Percentiles rank a stretch among this genome's conserved stretches.
These are phyloP conservation scores for Alcedo atthis DNA, from an alignment of 2,797 vertebrate species.

Conservation along the genomic window DNA sequence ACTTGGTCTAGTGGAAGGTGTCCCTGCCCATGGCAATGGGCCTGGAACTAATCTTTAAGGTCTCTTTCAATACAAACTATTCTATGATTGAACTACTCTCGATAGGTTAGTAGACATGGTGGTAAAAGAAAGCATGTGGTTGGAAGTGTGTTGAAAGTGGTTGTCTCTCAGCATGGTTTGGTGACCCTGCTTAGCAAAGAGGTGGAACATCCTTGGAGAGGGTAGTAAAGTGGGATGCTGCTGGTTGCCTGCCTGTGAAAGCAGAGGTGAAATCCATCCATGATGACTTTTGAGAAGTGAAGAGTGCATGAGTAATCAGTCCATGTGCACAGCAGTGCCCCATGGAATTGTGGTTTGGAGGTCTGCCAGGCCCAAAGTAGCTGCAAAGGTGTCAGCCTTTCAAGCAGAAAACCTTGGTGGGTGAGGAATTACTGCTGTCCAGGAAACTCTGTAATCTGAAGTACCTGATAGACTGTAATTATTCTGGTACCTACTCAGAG, in stretches of 20 bases:
- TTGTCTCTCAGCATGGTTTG: not conserved
- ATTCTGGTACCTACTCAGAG: not conserved
- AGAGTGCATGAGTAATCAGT: not conserved
- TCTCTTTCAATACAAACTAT: not conserved
- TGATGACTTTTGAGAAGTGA: rapidly evolving
- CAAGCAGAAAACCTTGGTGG: not conserved
- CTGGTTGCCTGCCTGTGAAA: not conserved
- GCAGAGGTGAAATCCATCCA: not conserved
- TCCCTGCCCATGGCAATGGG: not conserved
- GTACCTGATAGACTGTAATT: not conserved
- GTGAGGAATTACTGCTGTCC: not conserved
- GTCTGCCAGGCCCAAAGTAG: not conserved
- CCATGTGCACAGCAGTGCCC: not conserved
- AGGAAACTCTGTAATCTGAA: not conserved
- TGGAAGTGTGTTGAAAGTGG: not conserved
- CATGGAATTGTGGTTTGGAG: not conserved
- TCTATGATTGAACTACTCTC: not conserved
- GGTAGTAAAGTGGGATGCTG: not conserved
- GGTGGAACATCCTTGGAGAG: not conserved
- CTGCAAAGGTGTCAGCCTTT: not conserved
- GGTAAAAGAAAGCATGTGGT: not conserved
- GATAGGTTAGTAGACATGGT: not conserved
- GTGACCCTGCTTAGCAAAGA: not conserved
- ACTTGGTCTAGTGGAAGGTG: not conserved
- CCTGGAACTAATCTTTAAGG: not conserved